phyloP scores from a whole-genome alignment of 2,797 vertebrate genomes.

The Siniperca obscura region DNA sequence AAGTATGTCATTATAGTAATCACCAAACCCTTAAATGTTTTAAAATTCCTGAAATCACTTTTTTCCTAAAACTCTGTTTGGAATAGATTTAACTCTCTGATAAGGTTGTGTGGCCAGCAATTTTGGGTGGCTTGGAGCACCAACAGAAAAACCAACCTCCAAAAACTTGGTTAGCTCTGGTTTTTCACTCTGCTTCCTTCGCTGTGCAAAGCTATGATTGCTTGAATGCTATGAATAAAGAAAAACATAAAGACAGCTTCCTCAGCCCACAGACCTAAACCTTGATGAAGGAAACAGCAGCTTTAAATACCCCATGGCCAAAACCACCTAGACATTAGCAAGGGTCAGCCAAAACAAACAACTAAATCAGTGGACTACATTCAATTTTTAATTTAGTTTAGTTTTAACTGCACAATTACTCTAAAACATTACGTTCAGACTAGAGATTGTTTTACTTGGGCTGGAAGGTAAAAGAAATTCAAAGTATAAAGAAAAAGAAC shows the following conservation, averaged over 20 bases:
- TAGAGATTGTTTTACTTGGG: background rate
- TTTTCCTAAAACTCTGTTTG: background rate
- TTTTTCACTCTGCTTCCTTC: background rate
- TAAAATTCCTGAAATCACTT: background rate
- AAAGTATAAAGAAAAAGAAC: background rate
- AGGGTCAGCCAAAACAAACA: background rate
- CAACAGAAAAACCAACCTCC: slow-evolving; percentile 4
- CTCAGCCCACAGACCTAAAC: background rate
- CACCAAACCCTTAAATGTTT: background rate
- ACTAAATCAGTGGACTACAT: background rate
- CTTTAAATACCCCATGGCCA: slow-evolving; percentile 7
- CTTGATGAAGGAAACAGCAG: background rate
- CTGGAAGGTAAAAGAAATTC: background rate
- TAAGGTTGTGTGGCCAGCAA: background rate
- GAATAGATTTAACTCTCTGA: background rate
- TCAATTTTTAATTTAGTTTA: background rate
- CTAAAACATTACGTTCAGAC: background rate
- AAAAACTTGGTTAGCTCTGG: background rate
- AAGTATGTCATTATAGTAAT: background rate
- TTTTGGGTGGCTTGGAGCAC: background rate
- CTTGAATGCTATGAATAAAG: background rate
- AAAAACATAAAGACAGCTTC: background rate
- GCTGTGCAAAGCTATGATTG: background rate
- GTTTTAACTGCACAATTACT: background rate
- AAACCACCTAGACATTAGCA: slow-evolving; percentile 7